These are phyloP conservation scores for Syngnathus scovelli DNA, from an alignment of 2,113 vertebrate genomes.

Conservation along the genomic window DNA sequence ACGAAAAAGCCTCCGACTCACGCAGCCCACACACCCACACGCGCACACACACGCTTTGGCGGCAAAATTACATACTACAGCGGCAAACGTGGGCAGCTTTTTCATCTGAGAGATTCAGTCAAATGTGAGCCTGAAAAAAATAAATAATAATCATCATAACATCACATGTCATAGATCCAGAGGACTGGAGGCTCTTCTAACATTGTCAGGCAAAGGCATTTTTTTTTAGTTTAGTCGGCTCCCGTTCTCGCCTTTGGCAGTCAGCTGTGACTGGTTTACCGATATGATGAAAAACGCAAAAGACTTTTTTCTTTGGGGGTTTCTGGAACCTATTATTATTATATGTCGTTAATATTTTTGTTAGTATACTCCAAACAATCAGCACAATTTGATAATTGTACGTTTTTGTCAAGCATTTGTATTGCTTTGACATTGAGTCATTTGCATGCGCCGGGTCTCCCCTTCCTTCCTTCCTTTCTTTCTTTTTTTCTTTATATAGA, in stretches of 20 bases:
- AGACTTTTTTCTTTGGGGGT: no score
- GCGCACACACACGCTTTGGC: background rate
- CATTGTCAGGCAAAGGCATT: background rate
- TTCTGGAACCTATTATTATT: background rate
- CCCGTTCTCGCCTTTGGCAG: background rate
- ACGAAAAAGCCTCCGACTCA: conserved; percentile 1
- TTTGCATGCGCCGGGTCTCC: conserved; percentile 7
- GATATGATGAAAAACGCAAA: background rate
- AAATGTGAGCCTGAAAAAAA: background rate
- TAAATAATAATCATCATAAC: background rate
- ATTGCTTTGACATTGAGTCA: background rate
- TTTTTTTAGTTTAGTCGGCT: background rate
- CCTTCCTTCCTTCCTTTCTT: background rate
- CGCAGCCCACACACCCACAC: background rate
- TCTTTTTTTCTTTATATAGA: conserved; percentile 12
- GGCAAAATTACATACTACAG: background rate
- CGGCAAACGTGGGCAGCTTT: conserved; percentile 2
- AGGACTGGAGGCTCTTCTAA: background rate
- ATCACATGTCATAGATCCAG: background rate
- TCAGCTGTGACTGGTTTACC: background rate
- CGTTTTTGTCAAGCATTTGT: background rate
- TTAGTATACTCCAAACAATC: background rate
- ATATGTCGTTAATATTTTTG: no score
- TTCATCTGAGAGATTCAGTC: background rate
- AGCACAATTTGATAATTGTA: background rate